Evolutionary conservation across 2,113 vertebrate genomes (phyloP).

Genomic region (Gorsachius goisagi): DNA sequence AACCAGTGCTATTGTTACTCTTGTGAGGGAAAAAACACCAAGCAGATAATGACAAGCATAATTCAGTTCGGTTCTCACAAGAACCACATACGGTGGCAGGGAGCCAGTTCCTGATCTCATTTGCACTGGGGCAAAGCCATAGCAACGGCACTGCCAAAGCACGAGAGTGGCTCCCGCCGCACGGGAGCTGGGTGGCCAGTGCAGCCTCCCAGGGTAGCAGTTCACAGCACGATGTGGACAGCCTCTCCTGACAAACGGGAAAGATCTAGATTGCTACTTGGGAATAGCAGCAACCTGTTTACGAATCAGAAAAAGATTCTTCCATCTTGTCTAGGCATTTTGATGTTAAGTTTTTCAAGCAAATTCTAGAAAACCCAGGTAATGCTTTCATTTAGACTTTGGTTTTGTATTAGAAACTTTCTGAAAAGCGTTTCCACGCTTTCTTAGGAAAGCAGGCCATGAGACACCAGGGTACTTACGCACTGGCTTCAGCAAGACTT

Average conservation of each 20-base stretch:
- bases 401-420: not conserved
- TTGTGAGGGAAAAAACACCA: not conserved
- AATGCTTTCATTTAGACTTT: not conserved
- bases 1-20: not conserved
- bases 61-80: not conserved
- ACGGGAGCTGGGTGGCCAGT: not conserved
- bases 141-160: not conserved
- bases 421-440: not conserved
- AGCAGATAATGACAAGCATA: not conserved
- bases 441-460: not conserved
- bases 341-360: not conserved
- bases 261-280: not conserved
- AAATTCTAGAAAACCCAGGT: not conserved
- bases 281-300: rapidly evolving
- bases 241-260: not conserved
- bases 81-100: not conserved
- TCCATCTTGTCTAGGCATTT: not conserved
- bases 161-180: not conserved
- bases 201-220: not conserved
- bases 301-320: not conserved
- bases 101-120: conserved; percentile 13
- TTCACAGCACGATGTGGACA: not conserved
- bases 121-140: not conserved
- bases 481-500: not conserved
- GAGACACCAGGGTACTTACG: not conserved